phyloP scores from a whole-genome alignment of 2,888 invertebrate species.

The Reticulitermes lucifugus region DNA sequence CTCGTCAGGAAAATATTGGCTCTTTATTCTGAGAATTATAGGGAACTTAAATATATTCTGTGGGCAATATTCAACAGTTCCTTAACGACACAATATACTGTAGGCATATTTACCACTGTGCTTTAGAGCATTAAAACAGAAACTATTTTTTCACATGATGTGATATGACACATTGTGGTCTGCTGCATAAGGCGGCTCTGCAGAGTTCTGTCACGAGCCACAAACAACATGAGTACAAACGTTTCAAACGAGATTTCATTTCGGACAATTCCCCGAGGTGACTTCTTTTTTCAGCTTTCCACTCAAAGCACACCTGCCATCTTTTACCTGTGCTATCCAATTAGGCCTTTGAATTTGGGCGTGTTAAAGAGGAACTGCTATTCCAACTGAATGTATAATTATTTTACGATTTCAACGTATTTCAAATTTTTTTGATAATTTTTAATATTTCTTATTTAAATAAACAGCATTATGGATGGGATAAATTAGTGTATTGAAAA shows the following conservation, averaged over 20 bases:
- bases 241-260: not conserved
- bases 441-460: too few relatives aligned
- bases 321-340: not conserved
- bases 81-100: too few relatives aligned
- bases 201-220: not conserved
- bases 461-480: too few relatives aligned
- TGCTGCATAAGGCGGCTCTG: not conserved
- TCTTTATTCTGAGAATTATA: too few relatives aligned
- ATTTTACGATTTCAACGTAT: too few relatives aligned
- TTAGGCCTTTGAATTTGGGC: not conserved
- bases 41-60: too few relatives aligned
- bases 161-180: not conserved
- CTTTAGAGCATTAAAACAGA: not conserved
- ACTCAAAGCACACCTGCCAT: constrained; percentile 1
- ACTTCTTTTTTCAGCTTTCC: not conserved
- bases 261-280: not conserved
- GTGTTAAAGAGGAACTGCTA: not conserved
- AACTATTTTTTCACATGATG: not conserved
- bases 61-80: too few relatives aligned
- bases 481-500: too few relatives aligned
- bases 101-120: too few relatives aligned
- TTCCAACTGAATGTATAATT: too few relatives aligned
- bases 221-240: not conserved
- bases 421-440: too few relatives aligned
- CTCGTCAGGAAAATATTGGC: too few relatives aligned